Evolutionary conservation across 2,888 invertebrate species (phyloP), one percentile per base, ranked within the genome.

Genomic region (Penaeus monodon): DNA sequence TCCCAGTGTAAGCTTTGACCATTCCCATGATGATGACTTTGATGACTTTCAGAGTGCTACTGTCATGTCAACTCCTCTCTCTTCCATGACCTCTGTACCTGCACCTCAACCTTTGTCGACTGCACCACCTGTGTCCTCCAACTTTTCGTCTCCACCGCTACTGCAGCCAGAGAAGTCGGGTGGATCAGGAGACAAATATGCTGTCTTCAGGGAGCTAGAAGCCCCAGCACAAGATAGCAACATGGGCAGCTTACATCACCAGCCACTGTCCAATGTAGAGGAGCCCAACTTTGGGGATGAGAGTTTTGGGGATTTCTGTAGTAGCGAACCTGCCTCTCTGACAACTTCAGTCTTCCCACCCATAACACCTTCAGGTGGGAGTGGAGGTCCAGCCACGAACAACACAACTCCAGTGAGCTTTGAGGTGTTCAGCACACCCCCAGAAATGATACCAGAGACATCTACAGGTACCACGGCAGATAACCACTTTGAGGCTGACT

Each of bases 41-140:
- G 88, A 88, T 79, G 87, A 87, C n/a, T 88, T 88, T 64, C 88
- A 88, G 74, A 88, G 88, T 76, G 88, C 88, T 20, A 38, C 44
- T 29, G 22, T 74, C 38, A 57, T 79, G 1, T 29, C 38, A 33
- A 33, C 33, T 14, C 22, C 80, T 14, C 38, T 44, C 24, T n/a
- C 73, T 10, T 73, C 81, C 49, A 70, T 29, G 27, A 27, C 17
- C 4, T 27, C 49, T 27, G 20, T 6, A 7, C 77, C 49, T 57
- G 44, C 57, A 20, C 49, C 78, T 78, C 38, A 17, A 6, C 1
- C 49, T 27, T 27, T 33, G 17, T 29, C 78, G 20, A 78, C 78
- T 14, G n/a, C 64, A 73, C 12, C 64, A 65, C 6, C 74, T 38
- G n/a, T 29, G 24, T 64, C 57, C 20, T 8, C 80, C 27, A 38